Evolutionary conservation across 2,797 vertebrate species (phyloP).

Genomic region (Microctenopoma stevenorrisi): DNA sequence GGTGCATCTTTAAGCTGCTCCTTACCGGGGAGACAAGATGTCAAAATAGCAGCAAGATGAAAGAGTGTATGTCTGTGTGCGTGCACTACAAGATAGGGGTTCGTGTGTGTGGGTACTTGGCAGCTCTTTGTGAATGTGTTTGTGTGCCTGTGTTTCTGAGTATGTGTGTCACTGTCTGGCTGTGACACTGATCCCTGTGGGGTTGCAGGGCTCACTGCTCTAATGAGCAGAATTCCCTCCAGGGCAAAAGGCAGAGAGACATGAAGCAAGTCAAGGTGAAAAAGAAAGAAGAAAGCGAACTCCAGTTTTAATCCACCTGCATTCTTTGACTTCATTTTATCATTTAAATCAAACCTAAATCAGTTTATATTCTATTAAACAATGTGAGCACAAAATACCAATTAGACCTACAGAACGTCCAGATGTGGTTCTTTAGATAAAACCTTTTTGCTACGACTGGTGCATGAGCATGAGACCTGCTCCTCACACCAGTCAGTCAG

Average conservation of each 20-base stretch:
- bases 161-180: slow-evolving; percentile 56
- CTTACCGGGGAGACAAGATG: slow-evolving; percentile 67
- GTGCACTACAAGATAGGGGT: slow-evolving; percentile 48
- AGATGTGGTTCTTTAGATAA: too few relatives aligned
- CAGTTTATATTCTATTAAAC: neutral
- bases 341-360: neutral
- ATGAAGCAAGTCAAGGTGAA: slow-evolving; percentile 49
- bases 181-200: slow-evolving; percentile 77
- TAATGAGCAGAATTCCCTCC: slow-evolving; percentile 78
- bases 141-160: neutral
- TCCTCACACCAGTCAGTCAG: too few relatives aligned
- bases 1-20: slow-evolving; percentile 66
- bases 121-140: slow-evolving; percentile 34
- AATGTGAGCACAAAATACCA: neutral
- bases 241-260: slow-evolving; percentile 57
- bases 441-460: too few relatives aligned
- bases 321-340: slow-evolving; percentile 34
- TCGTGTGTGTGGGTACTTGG: slow-evolving; percentile 46
- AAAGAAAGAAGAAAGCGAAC: slow-evolving; percentile 63
- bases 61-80: slow-evolving; percentile 41
- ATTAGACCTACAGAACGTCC: neutral
- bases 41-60: slow-evolving; percentile 72
- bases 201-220: slow-evolving; percentile 73
- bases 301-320: slow-evolving; percentile 49
- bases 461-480: too few relatives aligned